Conservation (phyloP, 2,797 vertebrate genomes). For the Vireo griseus region DNA sequence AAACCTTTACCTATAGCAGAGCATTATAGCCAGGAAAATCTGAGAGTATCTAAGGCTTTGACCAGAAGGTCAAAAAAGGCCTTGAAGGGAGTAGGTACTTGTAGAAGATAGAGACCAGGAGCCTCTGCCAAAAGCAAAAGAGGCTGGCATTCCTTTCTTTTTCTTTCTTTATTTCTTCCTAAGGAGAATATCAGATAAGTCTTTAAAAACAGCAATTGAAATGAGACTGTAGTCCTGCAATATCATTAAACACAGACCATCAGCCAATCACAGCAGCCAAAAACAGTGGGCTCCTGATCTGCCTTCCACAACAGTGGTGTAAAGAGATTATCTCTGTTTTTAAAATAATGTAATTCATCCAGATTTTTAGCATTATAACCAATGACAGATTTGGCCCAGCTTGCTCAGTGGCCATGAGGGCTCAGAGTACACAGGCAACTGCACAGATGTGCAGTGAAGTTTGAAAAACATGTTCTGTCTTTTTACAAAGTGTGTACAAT, state of each 20-base stretch:
- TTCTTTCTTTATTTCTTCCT: background rate
- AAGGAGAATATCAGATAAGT: background rate
- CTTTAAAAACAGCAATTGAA: background rate
- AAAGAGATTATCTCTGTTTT: background rate
- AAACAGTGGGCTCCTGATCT: background rate
- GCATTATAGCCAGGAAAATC: background rate
- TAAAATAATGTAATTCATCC: background rate
- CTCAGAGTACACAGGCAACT: background rate
- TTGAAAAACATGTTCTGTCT: background rate
- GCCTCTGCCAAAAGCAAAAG: background rate
- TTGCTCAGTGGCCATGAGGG: background rate
- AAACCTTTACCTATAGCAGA: background rate
- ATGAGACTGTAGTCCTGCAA: background rate
- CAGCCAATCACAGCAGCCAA: background rate
- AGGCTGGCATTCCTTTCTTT: background rate
- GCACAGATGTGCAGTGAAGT: background rate
- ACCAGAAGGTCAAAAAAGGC: background rate
- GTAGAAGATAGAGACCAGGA: background rate
- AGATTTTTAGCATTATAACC: background rate
- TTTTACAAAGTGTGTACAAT: background rate
- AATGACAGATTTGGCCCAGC: background rate
- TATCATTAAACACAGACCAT: background rate
- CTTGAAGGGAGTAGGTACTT: fast-evolving
- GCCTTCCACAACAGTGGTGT: background rate
- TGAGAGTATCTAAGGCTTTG: background rate